Conservation (phyloP, 2,797 vertebrate species). For the Moxostoma hubbsi region DNA sequence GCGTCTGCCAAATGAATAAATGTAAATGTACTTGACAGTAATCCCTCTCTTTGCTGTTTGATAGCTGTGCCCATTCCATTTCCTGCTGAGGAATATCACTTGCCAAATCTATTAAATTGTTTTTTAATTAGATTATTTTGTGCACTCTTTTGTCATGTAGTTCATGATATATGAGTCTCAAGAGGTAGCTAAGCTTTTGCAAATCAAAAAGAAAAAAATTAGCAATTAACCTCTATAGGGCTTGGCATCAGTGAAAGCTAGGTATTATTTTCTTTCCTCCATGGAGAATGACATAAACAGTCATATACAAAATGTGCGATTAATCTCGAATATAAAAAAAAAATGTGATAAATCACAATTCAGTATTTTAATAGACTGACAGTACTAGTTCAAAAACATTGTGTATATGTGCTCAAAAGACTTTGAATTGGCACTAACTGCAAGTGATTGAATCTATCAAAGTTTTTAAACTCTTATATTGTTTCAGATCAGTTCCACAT, state of each 20-base stretch:
- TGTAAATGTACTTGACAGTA: too few relatives aligned
- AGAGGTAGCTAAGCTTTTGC: neutral
- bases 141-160: too few relatives aligned
- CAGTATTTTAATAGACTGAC: too few relatives aligned
- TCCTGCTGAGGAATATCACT: too few relatives aligned
- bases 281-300: neutral
- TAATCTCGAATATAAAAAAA: too few relatives aligned
- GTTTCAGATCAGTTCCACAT: constrained; percentile 56
- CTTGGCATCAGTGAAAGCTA: neutral
- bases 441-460: neutral
- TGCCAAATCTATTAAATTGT: neutral
- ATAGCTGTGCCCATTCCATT: too few relatives aligned
- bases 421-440: too few relatives aligned
- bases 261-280: neutral
- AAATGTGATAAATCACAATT: too few relatives aligned
- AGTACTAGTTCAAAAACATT: neutral
- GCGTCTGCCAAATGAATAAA: too few relatives aligned
- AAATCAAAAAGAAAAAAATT: neutral
- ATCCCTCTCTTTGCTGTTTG: too few relatives aligned
- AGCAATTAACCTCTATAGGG: neutral
- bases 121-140: neutral
- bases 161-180: neutral
- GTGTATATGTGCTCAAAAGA: neutral
- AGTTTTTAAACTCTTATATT: constrained; percentile 33
- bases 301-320: too few relatives aligned